Evolutionary conservation across 2,888 invertebrate genomes (phyloP).

Genomic region (Clusia tigrina): DNA sequence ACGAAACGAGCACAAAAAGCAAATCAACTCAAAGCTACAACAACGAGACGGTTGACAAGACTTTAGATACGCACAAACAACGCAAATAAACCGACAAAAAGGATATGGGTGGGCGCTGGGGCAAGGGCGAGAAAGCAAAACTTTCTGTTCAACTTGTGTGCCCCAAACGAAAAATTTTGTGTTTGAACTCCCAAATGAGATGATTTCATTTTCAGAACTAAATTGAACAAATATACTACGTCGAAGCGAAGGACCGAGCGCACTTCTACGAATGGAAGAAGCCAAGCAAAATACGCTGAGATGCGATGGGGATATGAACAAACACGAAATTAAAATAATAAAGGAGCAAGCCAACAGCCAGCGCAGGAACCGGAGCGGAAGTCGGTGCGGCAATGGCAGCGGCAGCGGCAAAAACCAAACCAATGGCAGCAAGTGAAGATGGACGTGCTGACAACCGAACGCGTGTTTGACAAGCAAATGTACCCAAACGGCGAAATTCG

Average conservation of each 20-base stretch:
- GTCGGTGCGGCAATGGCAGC: too few relatives aligned
- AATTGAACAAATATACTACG: slow-evolving; percentile 11
- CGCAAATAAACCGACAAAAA: slow-evolving; percentile 19
- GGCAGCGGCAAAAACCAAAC: neutral
- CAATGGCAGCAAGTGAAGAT: neutral
- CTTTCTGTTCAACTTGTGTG: neutral
- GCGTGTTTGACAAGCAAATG: too few relatives aligned
- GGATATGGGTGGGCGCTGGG: neutral
- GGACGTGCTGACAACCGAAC: neutral
- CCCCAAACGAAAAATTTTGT: neutral
- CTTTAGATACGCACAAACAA: slow-evolving; percentile 26
- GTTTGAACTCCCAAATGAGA: slow-evolving; percentile 30
- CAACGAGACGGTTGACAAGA: slow-evolving; percentile 4
- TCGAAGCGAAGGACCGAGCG: slow-evolving; percentile 6
- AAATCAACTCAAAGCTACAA: neutral
- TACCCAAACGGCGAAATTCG: too few relatives aligned
- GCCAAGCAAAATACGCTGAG: neutral
- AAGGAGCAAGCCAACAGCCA: neutral
- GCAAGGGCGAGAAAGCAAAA: too few relatives aligned
- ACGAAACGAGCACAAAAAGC: neutral
- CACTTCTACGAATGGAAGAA: neutral
- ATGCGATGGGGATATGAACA: slow-evolving; percentile 10
- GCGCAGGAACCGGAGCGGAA: neutral
- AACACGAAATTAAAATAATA: slow-evolving; percentile 15
- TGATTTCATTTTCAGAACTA: slow-evolving; percentile 29